Evolutionary conservation across 2,888 invertebrate species (phyloP).

Genomic region (Imbricaverruca yamaguchii): DNA sequence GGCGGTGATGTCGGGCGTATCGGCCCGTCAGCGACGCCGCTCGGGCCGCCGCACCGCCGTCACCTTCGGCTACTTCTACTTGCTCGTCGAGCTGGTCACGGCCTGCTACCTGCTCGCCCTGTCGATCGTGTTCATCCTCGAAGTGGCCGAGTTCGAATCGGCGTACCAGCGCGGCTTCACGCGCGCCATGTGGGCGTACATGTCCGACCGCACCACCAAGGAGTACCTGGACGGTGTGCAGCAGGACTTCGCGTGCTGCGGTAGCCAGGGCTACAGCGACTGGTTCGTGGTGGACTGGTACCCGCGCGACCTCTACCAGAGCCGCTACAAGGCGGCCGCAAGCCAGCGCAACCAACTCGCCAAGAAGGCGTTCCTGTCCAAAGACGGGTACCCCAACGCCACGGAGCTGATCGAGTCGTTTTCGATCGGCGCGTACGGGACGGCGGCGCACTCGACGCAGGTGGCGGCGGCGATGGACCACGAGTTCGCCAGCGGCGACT

Average conservation of each 20-base stretch:
- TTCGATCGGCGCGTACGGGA: neutral
- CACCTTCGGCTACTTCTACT: neutral
- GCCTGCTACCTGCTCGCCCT: neutral
- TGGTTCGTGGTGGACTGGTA: conserved; percentile 23
- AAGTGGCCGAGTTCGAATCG: neutral
- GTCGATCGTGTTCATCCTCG: neutral
- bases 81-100: neutral
- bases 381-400: neutral
- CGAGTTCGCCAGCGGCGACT: neutral
- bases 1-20: neutral
- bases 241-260: conserved; percentile 13
- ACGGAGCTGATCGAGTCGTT: neutral
- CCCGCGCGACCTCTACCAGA: neutral
- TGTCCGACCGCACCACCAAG: neutral
- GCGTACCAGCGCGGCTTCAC: conserved; percentile 5
- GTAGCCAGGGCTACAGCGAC: conserved; percentile 1
- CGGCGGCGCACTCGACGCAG: neutral
- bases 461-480: neutral
- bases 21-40: neutral
- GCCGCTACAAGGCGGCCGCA: neutral
- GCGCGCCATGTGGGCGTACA: neutral
- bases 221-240: neutral
- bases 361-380: neutral
- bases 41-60: neutral
- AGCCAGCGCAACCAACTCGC: neutral